These are phyloP conservation scores for Melinaea menophilus DNA, from an alignment of 2,888 invertebrate genomes.

Conservation along the genomic window DNA sequence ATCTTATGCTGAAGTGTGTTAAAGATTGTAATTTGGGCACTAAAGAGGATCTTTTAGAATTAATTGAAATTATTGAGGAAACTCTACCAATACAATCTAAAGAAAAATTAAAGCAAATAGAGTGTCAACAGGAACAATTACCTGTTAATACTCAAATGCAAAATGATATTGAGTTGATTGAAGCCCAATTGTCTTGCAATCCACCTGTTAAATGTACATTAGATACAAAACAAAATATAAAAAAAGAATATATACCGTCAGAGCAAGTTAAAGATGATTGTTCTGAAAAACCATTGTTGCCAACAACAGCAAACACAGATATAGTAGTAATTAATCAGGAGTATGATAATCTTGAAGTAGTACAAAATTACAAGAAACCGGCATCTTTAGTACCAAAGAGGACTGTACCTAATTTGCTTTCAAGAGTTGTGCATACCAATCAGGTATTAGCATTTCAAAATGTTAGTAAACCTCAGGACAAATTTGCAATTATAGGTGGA, in stretches of 20 bases:
- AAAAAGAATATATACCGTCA: conserved; percentile 3
- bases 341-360: conserved; percentile 20
- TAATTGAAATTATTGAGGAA: conserved; percentile 56
- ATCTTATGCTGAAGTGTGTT: conserved; percentile 87
- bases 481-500: conserved; percentile 89
- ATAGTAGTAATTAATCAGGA: conserved; percentile 6
- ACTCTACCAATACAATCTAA: conserved; percentile 37
- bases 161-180: background rate
- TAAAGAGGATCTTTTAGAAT: conserved; percentile 74
- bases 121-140: background rate
- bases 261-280: background rate
- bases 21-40: conserved; percentile 90
- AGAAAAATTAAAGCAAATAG: conserved; percentile 33
- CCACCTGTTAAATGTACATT: conserved; percentile 4
- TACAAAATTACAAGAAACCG: conserved; percentile 24
- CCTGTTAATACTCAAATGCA: background rate
- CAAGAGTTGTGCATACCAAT: conserved; percentile 77
- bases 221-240: conserved; percentile 5
- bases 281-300: background rate
- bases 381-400: conserved; percentile 30
- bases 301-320: conserved; percentile 7
- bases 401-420: conserved; percentile 82
- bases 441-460: conserved; percentile 78
- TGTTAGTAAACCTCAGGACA: conserved; percentile 79
- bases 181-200: conserved; percentile 5